Percentiles rank a stretch among this genome's conserved stretches.
Conservation (phyloP, 1,140 invertebrate genomes). For the Danaus melanippus region DNA sequence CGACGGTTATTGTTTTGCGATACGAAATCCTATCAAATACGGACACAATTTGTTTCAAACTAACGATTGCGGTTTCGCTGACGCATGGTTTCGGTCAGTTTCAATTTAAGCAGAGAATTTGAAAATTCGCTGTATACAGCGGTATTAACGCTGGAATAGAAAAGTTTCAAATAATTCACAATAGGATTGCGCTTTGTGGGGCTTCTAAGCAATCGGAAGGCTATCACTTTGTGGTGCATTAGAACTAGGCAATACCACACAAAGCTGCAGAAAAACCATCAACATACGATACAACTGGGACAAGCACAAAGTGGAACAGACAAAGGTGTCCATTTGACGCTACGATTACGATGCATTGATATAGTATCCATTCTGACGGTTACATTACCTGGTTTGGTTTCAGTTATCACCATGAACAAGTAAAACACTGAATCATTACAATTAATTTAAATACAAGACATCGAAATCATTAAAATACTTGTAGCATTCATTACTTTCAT, state of each 20-base stretch:
- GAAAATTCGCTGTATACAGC: neutral
- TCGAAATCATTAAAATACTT: no score
- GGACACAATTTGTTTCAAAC: slow-evolving; percentile 17
- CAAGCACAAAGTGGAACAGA: slow-evolving; percentile 22
- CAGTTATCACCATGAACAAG: no score
- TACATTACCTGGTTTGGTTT: no score
- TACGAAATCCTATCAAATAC: slow-evolving; percentile 15
- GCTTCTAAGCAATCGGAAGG: neutral
- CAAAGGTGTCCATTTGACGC: slow-evolving; percentile 22
- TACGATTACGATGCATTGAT: slow-evolving; percentile 15
- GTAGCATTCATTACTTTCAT: no score
- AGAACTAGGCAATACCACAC: slow-evolving; percentile 6
- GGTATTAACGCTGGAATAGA: no score
- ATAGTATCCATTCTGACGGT: slow-evolving; percentile 2
- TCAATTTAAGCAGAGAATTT: no score
- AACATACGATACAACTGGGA: slow-evolving; percentile 25
- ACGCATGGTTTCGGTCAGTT: no score
- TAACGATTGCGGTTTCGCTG: slow-evolving; percentile 7
- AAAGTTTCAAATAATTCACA: no score
- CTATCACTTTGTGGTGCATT: slow-evolving; percentile 8
- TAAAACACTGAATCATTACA: no score
- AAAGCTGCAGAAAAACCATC: slow-evolving; percentile 15
- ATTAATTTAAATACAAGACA: no score
- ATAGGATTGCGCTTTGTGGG: slow-evolving; percentile 8
- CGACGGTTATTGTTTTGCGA: slow-evolving; percentile 20